Conservation (phyloP, 2,888 invertebrate species). For the Caenorhabditis sp. region DNA sequence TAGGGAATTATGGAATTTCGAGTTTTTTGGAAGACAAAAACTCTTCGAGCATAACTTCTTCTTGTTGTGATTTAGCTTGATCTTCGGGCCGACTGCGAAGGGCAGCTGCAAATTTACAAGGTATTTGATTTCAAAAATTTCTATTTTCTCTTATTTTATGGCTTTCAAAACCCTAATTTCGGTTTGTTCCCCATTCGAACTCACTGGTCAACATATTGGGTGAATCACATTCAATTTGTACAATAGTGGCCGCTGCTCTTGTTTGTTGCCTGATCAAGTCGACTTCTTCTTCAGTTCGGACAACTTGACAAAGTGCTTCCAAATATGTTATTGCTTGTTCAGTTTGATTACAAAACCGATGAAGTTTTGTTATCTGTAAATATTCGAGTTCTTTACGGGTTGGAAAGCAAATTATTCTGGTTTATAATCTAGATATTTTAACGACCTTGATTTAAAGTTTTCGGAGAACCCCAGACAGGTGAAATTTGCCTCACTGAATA, state of each 20-base stretch:
- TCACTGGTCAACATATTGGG: constrained; percentile 33
- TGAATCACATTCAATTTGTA: constrained; percentile 45
- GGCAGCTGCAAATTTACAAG: constrained; percentile 3
- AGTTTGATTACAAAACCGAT: constrained; percentile 56
- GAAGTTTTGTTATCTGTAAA: constrained; percentile 42
- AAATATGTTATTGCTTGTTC: constrained; percentile 58
- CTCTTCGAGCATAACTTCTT: constrained; percentile 59
- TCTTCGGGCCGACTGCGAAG: constrained; percentile 44
- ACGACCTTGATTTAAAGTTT: too few species aligned
- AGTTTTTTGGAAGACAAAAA: constrained; percentile 44
- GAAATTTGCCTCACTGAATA: too few species aligned
- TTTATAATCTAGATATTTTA: too few species aligned
- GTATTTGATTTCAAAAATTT: neutral
- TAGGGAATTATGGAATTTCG: constrained; percentile 4
- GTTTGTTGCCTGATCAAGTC: constrained; percentile 46
- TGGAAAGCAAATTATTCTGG: too few species aligned
- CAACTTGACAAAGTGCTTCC: constrained; percentile 48
- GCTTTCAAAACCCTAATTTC: neutral
- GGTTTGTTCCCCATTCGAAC: neutral
- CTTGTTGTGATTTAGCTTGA: constrained; percentile 38
- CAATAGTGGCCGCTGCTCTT: constrained; percentile 40
- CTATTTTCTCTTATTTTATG: neutral
- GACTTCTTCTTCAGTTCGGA: constrained; percentile 48
- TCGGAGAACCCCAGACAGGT: too few species aligned
- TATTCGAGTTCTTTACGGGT: too few species aligned